Evolutionary conservation across 2,797 vertebrate genomes (phyloP).

Genomic region (Cyclura pinguis): DNA sequence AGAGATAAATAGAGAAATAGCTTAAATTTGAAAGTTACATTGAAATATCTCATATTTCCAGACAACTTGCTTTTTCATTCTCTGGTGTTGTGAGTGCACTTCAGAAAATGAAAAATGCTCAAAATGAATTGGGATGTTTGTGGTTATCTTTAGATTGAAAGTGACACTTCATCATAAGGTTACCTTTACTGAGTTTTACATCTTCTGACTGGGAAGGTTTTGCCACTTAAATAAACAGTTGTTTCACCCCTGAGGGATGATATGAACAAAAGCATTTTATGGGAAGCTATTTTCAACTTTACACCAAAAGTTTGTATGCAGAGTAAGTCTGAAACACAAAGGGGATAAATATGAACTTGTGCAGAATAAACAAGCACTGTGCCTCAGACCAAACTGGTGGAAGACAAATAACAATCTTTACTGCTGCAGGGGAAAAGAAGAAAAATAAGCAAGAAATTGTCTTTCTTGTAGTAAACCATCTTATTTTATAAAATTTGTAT

Average conservation of each 20-base stretch:
- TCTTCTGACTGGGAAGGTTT: neutral
- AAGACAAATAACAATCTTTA: neutral
- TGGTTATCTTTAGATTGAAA: neutral
- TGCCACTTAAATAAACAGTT: neutral
- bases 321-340: slow-evolving; percentile 8
- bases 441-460: neutral
- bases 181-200: slow-evolving; percentile 27
- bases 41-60: neutral
- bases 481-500: neutral
- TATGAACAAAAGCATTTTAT: slow-evolving; percentile 17
- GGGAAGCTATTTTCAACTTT: slow-evolving; percentile 20
- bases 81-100: neutral
- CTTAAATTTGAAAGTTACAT: neutral
- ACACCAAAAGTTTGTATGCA: neutral
- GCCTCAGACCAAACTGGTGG: neutral
- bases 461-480: neutral
- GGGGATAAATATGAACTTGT: neutral
- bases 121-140: slow-evolving; percentile 17
- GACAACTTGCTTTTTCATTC: neutral
- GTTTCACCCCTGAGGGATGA: slow-evolving; percentile 6
- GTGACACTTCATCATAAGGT: slow-evolving; percentile 4
- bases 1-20: neutral
- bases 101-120: slow-evolving; percentile 29
- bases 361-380: neutral
- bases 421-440: neutral